Percentiles rank a stretch among this genome's conserved stretches.
Evolutionary conservation across 2,113 vertebrate genomes (phyloP).

Genomic region (Carettochelys insculpta): DNA sequence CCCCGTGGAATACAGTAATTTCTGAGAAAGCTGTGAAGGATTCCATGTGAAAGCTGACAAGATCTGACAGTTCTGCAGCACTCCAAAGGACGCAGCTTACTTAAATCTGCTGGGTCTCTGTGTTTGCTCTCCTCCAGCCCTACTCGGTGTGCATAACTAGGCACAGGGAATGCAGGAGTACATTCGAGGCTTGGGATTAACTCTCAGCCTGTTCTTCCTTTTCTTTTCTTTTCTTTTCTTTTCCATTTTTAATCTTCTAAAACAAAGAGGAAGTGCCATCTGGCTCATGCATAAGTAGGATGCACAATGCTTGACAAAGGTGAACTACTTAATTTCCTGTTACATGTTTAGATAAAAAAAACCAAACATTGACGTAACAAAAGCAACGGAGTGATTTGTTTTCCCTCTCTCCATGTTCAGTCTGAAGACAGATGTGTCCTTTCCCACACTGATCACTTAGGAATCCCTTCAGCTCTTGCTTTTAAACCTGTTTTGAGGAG

Average conservation of each 20-base stretch:
- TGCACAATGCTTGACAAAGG: constrained; percentile 63
- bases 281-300: constrained; percentile 60
- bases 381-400: neutral
- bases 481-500: constrained; percentile 25
- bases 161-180: neutral
- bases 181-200: constrained; percentile 38
- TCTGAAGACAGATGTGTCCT: constrained; percentile 42
- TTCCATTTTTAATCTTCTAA: constrained; percentile 66
- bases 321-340: constrained; percentile 70
- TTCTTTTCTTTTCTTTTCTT: constrained; percentile 26
- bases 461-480: neutral
- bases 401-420: constrained; percentile 4
- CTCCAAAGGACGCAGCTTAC: neutral
- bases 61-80: neutral
- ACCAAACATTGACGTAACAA: constrained; percentile 34
- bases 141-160: neutral
- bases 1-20: neutral
- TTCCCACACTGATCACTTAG: neutral
- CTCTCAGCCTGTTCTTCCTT: constrained; percentile 12
- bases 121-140: neutral
- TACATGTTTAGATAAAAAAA: constrained; percentile 51
- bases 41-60: neutral
- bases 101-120: fast-evolving
- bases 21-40: neutral
- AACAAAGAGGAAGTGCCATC: constrained; percentile 68